Conservation (phyloP, 2,888 invertebrate genomes). For the Eucera pruinosa region DNA sequence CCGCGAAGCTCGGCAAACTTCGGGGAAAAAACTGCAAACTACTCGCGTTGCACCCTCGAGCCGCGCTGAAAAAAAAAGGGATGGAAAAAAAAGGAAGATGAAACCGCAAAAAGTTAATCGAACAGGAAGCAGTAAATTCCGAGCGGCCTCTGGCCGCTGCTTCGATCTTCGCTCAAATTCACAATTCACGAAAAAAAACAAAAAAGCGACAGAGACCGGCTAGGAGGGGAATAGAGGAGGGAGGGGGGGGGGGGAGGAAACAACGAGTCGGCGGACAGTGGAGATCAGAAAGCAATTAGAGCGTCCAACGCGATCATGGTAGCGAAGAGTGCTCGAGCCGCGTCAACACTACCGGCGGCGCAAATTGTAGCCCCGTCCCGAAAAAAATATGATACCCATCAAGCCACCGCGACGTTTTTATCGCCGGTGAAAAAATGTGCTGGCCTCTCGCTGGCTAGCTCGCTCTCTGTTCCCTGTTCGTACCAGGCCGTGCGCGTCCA, state of each 20-base stretch:
- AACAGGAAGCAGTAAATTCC: conserved; percentile 31
- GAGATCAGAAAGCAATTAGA: conserved; percentile 56
- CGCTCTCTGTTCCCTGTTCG: background rate
- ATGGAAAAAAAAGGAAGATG: background rate
- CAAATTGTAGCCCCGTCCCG: conserved; percentile 52
- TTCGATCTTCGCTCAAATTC: conserved; percentile 34
- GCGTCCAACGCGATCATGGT: conserved; percentile 42
- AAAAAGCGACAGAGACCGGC: background rate
- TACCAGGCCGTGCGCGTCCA: background rate
- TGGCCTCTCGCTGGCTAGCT: conserved; percentile 12
- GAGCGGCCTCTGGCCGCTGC: background rate
- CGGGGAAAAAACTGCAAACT: background rate
- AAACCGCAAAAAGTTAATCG: conserved; percentile 37
- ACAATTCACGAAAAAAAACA: conserved; percentile 17
- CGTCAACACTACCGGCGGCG: conserved; percentile 49
- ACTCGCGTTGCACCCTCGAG: too few relatives aligned
- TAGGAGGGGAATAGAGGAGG: background rate
- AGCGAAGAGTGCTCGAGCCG: conserved; percentile 41
- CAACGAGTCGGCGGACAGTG: conserved; percentile 17
- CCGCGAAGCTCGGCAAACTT: too few relatives aligned
- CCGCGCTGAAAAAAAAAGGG: too few relatives aligned
- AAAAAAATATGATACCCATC: conserved; percentile 69
- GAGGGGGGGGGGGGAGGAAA: background rate
- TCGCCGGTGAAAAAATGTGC: conserved; percentile 65
- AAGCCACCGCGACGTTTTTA: conserved; percentile 69